Conservation (phyloP, 2,797 vertebrate species). For the Eurystomus glaucurus region DNA sequence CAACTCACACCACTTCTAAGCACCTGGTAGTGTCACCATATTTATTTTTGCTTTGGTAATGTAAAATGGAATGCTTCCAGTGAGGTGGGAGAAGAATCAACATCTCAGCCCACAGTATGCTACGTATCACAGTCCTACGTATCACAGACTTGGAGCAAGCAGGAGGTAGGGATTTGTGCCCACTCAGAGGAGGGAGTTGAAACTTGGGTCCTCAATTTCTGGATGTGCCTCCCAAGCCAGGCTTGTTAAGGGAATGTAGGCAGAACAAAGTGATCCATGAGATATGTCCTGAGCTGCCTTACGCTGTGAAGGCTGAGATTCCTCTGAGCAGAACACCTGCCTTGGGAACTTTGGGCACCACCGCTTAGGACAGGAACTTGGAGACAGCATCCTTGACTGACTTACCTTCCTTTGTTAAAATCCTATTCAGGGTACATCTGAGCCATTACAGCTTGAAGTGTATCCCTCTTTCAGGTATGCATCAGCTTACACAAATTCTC, state of each 20-base stretch:
- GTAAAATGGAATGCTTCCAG: background rate
- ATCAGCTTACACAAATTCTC: background rate
- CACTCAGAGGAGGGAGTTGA: background rate
- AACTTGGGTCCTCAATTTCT: background rate
- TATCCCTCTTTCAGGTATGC: background rate
- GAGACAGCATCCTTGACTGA: background rate
- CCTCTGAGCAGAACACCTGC: background rate
- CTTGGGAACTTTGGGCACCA: background rate
- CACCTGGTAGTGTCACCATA: background rate
- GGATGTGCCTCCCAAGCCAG: background rate
- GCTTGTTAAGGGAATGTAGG: background rate
- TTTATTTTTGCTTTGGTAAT: background rate
- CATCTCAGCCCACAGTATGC: background rate
- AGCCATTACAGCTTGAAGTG: background rate
- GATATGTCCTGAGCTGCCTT: accelerated
- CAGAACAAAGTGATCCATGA: background rate
- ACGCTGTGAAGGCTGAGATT: background rate
- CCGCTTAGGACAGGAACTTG: background rate
- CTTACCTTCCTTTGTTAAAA: background rate
- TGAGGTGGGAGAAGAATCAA: background rate
- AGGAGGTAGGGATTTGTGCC: background rate
- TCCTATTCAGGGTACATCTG: background rate
- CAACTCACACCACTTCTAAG: background rate
- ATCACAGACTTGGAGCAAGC: background rate
- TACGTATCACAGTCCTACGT: background rate